Evolutionary conservation across 2,888 invertebrate species (phyloP), one percentile per base, ranked within the genome.

Genomic region (Drosophila birchii): DNA sequence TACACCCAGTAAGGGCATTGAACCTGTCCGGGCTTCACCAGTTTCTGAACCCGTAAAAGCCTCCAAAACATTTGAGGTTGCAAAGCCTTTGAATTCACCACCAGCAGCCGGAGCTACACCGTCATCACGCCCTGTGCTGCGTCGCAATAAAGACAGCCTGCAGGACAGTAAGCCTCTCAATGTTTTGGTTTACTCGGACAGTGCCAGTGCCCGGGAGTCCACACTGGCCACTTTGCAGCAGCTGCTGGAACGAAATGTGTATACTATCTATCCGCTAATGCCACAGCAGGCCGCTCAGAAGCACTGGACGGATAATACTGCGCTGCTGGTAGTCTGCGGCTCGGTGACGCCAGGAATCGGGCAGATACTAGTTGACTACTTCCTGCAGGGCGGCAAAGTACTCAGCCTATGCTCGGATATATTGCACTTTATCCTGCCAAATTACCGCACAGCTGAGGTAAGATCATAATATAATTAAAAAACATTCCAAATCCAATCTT

Each of bases 381-480:
- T 97, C 73, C 92, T 96, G 20, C 94, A 93, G 45, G 96, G 96
- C 2, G 97, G 97, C 9, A 94, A 95, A 73, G 92, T 97, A 64
- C 93, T 97, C 11, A 96, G 96, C 34, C 93, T 97, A 5, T 97
- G 97, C 90, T 97, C 97, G 5, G 96, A 97, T 91, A 93, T 96
- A 36, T 93, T 97, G 41, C 96, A 96, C 81, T 94, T 95, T 39
- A 95, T 97, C 56, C 93, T 97, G 80, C 96, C 96, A 26, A 95
- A 96, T 67, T 97, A 96, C 91, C 96, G 96, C 86, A 97, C 96
- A 60, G 96, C 97, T 9, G 97, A 97, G 94, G 96, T 95, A 81
- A 77, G 87, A 18, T 14, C 0, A 32, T 2, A 20, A 4, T 6
- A 6, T 11, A 4, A 5, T 29, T n/a, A 0, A 14, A 12, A n/a